Base-by-base conservation (phyloP, 1,140 invertebrate species). In the Heliconius eleuchia region DNA sequence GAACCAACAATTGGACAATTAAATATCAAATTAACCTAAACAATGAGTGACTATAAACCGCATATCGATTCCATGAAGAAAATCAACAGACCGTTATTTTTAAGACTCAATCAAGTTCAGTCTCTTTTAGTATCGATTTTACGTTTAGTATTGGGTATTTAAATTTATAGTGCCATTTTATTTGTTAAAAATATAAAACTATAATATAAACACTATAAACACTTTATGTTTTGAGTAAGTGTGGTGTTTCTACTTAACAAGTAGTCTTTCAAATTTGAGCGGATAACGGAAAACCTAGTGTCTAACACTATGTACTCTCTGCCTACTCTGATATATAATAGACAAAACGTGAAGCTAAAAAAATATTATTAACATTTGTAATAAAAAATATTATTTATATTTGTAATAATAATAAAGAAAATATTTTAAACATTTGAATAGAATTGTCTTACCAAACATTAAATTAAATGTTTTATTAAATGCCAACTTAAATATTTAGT, bases 21-120 rank as follows among this genome's bases (percentile, higher is more conserved):
- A 30, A 66, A 3, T 66, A 66, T 27, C 13, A 66, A 66, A 30
- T 66, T 11, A 66, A 27, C 11, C 16, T 75, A 27, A 75, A 66
- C 23, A 57, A 75, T 39, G 4, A 42, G 13, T 75, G n/a, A n/a
- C 34, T 66, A 75, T 66, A 75, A 66, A 75, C 42, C 74, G 60
- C 18, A 66, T n/a, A 75, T 66, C 74, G 60, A 37, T 66, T 30
- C 50, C 74, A 66, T 60, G 30, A 27, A 39, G 42, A 55, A 34
- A 74, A 34, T 16, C 73, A 27, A 55, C 50, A 55, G 39, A 66
- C 74, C 74, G 74, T 75, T 66, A 3, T 52, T 37, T 75, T 66
- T 34, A 75, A 75, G 34, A 75, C 55, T 75, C 74, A 75, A 75
- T 75, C 55, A 66, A 66, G 57, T 60, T 60, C 57, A 30, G 60